A percentile compares a stretch with the other conserved stretches of the same genome.
Conservation (phyloP, 2,113 vertebrate species). For the Perognathus longimembris region DNA sequence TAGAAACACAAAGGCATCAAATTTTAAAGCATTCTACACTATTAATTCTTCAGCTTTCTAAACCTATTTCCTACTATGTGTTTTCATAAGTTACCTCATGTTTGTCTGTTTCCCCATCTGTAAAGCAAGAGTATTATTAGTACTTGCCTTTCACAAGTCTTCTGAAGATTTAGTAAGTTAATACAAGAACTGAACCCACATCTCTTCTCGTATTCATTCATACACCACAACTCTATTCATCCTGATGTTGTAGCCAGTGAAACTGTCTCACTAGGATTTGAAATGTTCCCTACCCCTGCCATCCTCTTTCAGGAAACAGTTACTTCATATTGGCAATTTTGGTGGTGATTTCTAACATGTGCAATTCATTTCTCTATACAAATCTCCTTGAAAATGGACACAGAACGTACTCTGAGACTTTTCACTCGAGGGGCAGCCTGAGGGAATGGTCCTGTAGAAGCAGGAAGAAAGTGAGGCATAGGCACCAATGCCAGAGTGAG, state of each 20-base stretch:
- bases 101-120: background rate
- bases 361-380: background rate
- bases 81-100: background rate
- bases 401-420: background rate
- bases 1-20: background rate
- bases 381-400: background rate
- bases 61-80: background rate
- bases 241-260: background rate
- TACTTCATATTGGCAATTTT: background rate
- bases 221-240: background rate
- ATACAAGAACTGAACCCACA: background rate
- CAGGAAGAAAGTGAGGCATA: background rate
- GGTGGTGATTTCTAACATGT: constrained; percentile 26
- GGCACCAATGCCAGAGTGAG: background rate
- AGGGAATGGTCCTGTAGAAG: background rate
- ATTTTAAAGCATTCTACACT: background rate
- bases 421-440: background rate
- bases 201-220: background rate
- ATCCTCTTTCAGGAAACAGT: background rate
- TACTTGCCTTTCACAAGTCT: background rate
- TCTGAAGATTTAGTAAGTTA: background rate
- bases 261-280: background rate
- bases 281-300: background rate
- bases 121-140: background rate
- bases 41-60: background rate